Conservation (phyloP, 35 echinoderm and acorn worm species). For the Acanthaster planci region DNA sequence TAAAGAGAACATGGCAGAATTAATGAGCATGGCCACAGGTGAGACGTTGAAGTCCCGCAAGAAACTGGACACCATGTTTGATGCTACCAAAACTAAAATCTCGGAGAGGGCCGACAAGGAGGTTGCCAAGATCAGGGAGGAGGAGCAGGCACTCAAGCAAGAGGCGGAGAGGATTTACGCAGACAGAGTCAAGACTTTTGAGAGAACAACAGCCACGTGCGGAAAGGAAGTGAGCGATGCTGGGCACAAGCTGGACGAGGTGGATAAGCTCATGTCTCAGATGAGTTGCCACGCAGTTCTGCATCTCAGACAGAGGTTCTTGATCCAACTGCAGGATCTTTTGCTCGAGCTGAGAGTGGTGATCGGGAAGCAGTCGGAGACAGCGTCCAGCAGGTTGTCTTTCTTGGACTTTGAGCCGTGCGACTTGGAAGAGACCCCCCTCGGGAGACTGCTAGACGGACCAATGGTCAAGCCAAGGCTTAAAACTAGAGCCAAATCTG, state of each 20-base stretch:
- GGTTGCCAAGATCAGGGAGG: neutral
- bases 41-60: neutral
- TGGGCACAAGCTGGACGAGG: conserved; percentile 9
- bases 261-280: neutral
- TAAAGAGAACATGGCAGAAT: neutral
- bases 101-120: neutral
- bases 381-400: neutral
- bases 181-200: conserved; percentile 18
- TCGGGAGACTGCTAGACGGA: neutral
- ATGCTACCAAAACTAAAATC: neutral
- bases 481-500: too few species aligned
- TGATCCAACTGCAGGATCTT: neutral
- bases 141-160: neutral
- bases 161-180: neutral
- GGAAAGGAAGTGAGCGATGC: neutral
- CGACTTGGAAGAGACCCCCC: neutral
- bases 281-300: neutral
- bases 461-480: neutral
- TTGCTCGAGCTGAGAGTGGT: neutral
- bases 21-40: neutral
- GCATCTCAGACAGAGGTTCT: neutral
- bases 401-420: neutral
- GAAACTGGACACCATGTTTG: neutral
- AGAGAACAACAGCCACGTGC: neutral
- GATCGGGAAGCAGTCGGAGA: neutral